Percentiles rank a stretch among this genome's conserved stretches.
phyloP scores from a whole-genome alignment of 92 coral and sea anemone genomes.

The Virgularia gustaviana region DNA sequence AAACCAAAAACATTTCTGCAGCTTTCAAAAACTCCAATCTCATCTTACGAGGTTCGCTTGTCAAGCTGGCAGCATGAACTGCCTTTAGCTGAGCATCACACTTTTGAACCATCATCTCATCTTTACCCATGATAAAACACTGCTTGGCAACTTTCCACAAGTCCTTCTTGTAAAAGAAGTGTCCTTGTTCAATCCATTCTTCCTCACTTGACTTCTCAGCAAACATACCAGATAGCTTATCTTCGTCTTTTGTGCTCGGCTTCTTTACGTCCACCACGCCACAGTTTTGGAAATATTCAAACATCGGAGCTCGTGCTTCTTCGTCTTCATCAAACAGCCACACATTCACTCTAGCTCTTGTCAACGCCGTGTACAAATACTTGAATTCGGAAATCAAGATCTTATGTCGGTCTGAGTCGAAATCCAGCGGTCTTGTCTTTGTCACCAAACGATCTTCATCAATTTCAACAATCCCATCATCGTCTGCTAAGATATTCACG shows the following conservation, averaged over 20 bases:
- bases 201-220: constrained; percentile 69
- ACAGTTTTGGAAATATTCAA: constrained; percentile 77
- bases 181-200: constrained; percentile 80
- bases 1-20: constrained; percentile 69
- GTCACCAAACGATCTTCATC: constrained; percentile 55
- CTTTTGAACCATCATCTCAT: constrained; percentile 60
- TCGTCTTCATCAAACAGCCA: constrained; percentile 94
- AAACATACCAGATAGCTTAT: constrained; percentile 61
- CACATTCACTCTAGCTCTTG: constrained; percentile 90
- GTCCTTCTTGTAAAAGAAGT: constrained; percentile 66
- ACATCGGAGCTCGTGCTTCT: constrained; percentile 80
- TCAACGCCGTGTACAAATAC: constrained; percentile 84
- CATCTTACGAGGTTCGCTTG: constrained; percentile 62
- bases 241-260: constrained; percentile 42
- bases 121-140: constrained; percentile 70
- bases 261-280: constrained; percentile 66
- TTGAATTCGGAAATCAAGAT: constrained; percentile 84
- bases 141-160: constrained; percentile 79
- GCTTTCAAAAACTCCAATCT: constrained; percentile 65
- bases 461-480: constrained; percentile 64
- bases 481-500: constrained; percentile 33
- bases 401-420: constrained; percentile 73
- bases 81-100: constrained; percentile 82
- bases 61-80: constrained; percentile 63
- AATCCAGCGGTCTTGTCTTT: constrained; percentile 72